Evolutionary conservation across 1,140 invertebrate genomes (phyloP), one percentile per base, ranked within the genome.

Genomic region (Nasonia longicornis): DNA sequence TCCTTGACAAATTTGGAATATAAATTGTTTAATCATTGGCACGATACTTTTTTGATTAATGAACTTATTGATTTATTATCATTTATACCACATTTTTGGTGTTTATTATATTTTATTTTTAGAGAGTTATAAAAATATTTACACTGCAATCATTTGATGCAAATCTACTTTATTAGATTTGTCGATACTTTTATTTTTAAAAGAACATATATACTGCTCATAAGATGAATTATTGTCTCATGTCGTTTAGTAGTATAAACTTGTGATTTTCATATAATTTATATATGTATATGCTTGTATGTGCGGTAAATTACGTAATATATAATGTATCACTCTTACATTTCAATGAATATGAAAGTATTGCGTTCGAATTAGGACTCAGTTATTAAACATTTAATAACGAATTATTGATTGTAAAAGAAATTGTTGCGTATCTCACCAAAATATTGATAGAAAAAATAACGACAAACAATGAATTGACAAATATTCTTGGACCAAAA

Each of bases 401-500:
- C 14, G 4, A n/a, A 58, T 58, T 20, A 58, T 58, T 58, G 3
- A 58, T 58, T 67, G 22, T 58, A 52, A 48, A 72, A 42, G 38
- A 42, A 45, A 72, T 48, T 48, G 20, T 48, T 3, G 12, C 52
- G 66, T 74, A 26, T 79, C 72, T 69, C n/a, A 71, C 10, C 22
- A 35, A 6, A n/a, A 63, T 58, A 71, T 45, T 58, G 45, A 63
- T 71, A 71, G 35, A 71, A 71, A 42, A 71, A 35, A 58, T 69
- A 64, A 79, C 45, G 31, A 74, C 52, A 66, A 58, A 35, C 14
- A 81, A 76, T 38, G 31, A 77, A 52, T 66, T 82, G 29, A 74
- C 45, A 82, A 80, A 80, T 71, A 77, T 72, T 84, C 58, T 86
- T 79, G 80, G 66, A 82, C 80, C 84, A 85, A 84, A 63, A 75